A percentile compares a stretch with the other conserved stretches of the same genome.
These are phyloP conservation scores for Haemorhous mexicanus DNA, from an alignment of 2,113 vertebrate species.

Conservation along the genomic window DNA sequence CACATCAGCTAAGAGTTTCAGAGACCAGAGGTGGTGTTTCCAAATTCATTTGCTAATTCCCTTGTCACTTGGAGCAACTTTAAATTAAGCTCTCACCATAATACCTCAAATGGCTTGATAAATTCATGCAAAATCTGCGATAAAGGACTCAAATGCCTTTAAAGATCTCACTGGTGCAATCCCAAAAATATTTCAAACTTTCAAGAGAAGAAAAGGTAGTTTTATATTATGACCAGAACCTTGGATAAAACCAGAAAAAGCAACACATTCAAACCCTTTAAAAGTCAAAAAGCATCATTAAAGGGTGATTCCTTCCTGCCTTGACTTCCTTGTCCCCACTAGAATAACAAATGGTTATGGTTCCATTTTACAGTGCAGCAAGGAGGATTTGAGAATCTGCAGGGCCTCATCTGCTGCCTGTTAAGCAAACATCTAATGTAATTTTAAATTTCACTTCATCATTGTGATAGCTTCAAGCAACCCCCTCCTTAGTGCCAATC, in stretches of 20 bases:
- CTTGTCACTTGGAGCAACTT: not conserved
- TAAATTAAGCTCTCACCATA: not conserved
- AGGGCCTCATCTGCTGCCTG: conserved; percentile 72
- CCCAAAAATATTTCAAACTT: not conserved
- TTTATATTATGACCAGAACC: conserved; percentile 35
- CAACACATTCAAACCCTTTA: conserved; percentile 34
- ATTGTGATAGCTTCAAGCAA: conserved; percentile 47
- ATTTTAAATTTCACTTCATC: conserved; percentile 76
- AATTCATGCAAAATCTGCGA: not conserved
- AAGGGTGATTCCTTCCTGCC: conserved; percentile 61
- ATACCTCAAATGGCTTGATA: not conserved
- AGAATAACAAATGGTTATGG: conserved; percentile 57
- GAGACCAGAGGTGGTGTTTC: not conserved
- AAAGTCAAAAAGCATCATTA: conserved; percentile 54
- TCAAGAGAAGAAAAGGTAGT: not conserved
- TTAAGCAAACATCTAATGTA: conserved; percentile 74
- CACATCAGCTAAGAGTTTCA: not conserved
- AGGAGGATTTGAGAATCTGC: conserved; percentile 68
- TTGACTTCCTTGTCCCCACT: conserved; percentile 19
- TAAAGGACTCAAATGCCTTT: not conserved
- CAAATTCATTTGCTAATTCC: not conserved
- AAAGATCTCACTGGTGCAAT: not conserved
- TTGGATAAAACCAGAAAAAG: conserved; percentile 16
- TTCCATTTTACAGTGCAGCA: conserved; percentile 65
- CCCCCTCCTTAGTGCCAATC: not conserved